Conservation (phyloP, 2,113 vertebrate genomes). For the Aix galericulata region DNA sequence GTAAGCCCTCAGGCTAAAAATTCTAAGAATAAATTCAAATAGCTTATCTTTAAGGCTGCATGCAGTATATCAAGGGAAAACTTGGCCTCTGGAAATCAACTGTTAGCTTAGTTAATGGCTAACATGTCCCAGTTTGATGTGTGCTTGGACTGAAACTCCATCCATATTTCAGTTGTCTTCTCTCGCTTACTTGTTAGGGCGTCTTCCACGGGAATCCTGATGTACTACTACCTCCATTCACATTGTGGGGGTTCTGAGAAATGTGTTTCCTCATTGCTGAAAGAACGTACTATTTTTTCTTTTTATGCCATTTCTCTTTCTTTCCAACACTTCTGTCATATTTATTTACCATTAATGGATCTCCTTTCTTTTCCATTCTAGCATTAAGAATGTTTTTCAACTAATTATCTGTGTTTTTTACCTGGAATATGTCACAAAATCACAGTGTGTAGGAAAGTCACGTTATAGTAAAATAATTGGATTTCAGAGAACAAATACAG, state of each 20-base stretch:
- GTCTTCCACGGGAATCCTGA: neutral
- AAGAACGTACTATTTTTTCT: neutral
- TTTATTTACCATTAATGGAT: neutral
- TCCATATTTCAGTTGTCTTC: neutral
- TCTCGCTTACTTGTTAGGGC: neutral
- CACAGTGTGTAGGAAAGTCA: neutral
- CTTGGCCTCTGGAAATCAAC: neutral
- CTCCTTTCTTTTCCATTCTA: neutral
- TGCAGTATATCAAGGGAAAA: neutral
- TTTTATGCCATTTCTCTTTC: neutral
- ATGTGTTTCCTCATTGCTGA: neutral
- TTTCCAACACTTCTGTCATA: neutral
- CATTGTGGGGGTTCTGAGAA: neutral
- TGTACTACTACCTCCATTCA: neutral
- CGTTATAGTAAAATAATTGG: neutral
- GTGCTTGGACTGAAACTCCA: neutral
- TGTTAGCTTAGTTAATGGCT: neutral
- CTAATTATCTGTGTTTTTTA: neutral
- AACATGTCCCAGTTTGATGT: neutral
- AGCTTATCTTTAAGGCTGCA: neutral
- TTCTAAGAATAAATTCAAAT: slow-evolving; percentile 1
- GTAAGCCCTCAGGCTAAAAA: neutral
- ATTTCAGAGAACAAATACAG: neutral
- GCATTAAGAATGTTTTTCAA: neutral
- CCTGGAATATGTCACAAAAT: neutral